Evolutionary conservation across 2,888 invertebrate genomes (phyloP).

Genomic region (Stenchaetothrips biformis): DNA sequence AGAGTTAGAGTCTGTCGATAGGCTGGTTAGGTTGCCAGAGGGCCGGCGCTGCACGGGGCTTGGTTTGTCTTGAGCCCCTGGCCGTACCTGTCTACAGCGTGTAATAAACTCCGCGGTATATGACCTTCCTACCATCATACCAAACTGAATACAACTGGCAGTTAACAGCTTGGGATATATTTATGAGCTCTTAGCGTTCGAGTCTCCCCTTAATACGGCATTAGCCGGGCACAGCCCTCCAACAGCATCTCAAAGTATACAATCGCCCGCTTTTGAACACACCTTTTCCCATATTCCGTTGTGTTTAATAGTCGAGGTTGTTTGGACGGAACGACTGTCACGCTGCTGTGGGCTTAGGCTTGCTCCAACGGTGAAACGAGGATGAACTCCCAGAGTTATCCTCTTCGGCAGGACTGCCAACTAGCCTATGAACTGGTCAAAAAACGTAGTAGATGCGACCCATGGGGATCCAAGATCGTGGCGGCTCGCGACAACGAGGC

Average conservation of each 20-base stretch:
- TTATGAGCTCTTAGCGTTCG: conserved; percentile 24
- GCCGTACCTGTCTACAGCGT: neutral
- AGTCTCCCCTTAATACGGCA: conserved; percentile 18
- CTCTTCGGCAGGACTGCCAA: too few relatives aligned
- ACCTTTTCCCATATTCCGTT: conserved; percentile 3
- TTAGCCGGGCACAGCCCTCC: neutral
- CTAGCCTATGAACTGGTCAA: too few relatives aligned
- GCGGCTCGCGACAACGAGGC: too few relatives aligned
- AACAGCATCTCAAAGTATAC: conserved; percentile 17
- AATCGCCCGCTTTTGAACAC: neutral
- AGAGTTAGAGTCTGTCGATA: neutral
- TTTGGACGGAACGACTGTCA: neutral
- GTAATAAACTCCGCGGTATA: conserved; percentile 18
- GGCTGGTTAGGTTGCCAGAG: neutral
- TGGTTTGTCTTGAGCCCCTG: neutral
- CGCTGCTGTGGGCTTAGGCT: too few relatives aligned
- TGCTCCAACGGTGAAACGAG: too few relatives aligned
- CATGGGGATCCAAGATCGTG: too few relatives aligned
- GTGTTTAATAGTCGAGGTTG: neutral
- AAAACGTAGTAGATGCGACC: too few relatives aligned
- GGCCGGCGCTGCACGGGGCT: neutral
- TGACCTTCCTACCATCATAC: conserved; percentile 23
- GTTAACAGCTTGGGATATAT: conserved; percentile 21
- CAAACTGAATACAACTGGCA: conserved; percentile 24
- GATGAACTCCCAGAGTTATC: too few relatives aligned